Evolutionary conservation across 2,113 vertebrate species (phyloP).

Genomic region (Malurus cyaneus): DNA sequence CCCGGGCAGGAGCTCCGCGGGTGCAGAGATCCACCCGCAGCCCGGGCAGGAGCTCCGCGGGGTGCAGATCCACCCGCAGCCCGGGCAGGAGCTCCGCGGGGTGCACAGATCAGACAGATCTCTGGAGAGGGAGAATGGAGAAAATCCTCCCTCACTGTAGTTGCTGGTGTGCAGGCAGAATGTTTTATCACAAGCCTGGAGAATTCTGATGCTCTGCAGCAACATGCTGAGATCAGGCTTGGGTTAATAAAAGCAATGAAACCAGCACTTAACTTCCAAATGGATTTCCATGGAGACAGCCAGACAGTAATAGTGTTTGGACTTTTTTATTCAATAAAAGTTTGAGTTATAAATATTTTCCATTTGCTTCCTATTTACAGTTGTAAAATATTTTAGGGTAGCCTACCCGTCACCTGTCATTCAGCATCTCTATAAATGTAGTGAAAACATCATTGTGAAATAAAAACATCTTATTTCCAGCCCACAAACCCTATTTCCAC

Average conservation of each 20-base stretch:
- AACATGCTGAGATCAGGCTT: not conserved
- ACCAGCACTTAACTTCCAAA: not conserved
- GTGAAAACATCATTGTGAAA: constrained; percentile 81
- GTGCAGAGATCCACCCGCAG: too few species aligned
- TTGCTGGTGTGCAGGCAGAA: not conserved
- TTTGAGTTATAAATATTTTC: constrained; percentile 91
- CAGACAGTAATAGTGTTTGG: not conserved
- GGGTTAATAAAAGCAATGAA: not conserved
- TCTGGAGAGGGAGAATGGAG: not conserved
- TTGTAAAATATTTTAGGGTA: constrained; percentile 88
- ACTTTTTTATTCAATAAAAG: constrained; percentile 74
- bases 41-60: too few species aligned
- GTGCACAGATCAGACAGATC: not conserved
- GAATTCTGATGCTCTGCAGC: not conserved
- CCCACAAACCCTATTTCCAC: constrained; percentile 77
- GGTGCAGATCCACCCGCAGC: too few species aligned
- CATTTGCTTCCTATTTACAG: constrained; percentile 83
- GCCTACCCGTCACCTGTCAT: constrained; percentile 74
- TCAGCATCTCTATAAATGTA: constrained; percentile 76
- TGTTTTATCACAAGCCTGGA: not conserved
- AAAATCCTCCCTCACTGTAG: not conserved
- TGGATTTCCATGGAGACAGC: constrained; percentile 3
- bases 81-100: too few species aligned
- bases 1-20: too few species aligned
- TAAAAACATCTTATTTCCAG: constrained; percentile 71